Percentiles rank a stretch among this genome's conserved stretches.
phyloP scores from a whole-genome alignment of 2,797 vertebrate species.

The Lagodon rhomboides region DNA sequence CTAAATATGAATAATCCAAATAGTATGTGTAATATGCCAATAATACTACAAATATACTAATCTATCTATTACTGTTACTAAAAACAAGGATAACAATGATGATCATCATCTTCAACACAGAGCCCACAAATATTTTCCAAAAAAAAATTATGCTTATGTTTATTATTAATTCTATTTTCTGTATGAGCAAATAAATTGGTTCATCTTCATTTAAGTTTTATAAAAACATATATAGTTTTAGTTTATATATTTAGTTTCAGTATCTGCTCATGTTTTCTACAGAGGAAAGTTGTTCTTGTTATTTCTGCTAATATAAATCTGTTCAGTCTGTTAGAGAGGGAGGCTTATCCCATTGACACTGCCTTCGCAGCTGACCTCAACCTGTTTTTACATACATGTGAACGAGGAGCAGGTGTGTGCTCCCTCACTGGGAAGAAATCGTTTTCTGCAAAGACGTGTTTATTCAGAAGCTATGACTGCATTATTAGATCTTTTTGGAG shows the following conservation, averaged over 20 bases:
- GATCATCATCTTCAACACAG: not conserved
- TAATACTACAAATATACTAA: not conserved
- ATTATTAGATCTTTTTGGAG: not conserved
- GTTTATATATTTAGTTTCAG: not conserved
- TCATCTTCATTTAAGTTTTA: not conserved
- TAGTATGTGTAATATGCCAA: not conserved
- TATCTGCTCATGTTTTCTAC: slow-evolving; percentile 2
- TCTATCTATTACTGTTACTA: not conserved
- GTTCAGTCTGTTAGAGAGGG: slow-evolving; percentile 32
- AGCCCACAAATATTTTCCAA: not conserved
- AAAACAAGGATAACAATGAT: not conserved
- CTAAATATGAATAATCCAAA: not conserved
- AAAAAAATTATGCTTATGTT: not conserved
- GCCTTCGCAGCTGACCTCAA: slow-evolving; percentile 40
- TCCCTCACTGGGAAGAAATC: not conserved
- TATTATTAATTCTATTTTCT: not conserved
- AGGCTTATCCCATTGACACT: slow-evolving; percentile 29
- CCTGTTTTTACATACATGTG: not conserved
- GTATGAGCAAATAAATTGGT: not conserved
- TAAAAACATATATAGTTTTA: not conserved
- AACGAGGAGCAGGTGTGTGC: not conserved
- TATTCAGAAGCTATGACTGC: not conserved
- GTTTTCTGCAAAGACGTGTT: too few relatives aligned
- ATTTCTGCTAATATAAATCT: slow-evolving; percentile 37
- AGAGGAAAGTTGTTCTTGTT: not conserved